Percentiles rank a stretch among this genome's conserved stretches.
Conservation (phyloP, 2,113 vertebrate genomes). For the Neodontobutis hainanensis region DNA sequence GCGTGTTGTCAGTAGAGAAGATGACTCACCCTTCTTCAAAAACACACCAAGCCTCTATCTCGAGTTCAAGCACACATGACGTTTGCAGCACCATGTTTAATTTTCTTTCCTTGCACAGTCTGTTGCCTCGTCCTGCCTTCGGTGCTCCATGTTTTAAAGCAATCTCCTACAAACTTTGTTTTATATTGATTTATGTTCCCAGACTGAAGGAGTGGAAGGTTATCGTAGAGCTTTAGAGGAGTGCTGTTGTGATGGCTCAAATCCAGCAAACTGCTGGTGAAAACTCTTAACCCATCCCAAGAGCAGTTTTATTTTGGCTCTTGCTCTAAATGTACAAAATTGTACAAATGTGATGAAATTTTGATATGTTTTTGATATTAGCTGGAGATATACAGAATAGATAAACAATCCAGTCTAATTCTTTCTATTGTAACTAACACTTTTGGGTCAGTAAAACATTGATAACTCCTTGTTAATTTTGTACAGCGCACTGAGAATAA, state of each 20-base stretch:
- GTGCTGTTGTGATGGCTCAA: constrained; percentile 10
- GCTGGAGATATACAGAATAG: too few relatives aligned
- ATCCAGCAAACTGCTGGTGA: neutral
- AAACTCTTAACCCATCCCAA: neutral
- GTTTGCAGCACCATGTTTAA: neutral
- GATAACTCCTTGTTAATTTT: too few relatives aligned
- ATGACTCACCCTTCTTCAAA: constrained; percentile 67
- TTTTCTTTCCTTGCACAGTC: neutral
- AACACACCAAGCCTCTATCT: constrained; percentile 40
- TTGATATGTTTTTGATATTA: neutral
- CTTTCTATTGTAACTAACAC: too few relatives aligned
- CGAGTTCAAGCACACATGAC: neutral
- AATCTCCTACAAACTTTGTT: constrained; percentile 36
- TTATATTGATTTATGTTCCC: constrained; percentile 46
- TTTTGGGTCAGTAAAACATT: too few relatives aligned
- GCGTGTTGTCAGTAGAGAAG: constrained; percentile 38
- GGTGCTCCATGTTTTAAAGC: constrained; percentile 28
- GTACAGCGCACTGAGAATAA: too few relatives aligned
- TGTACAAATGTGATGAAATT: neutral
- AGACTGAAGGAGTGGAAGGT: constrained; percentile 5
- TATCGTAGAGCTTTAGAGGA: constrained; percentile 4
- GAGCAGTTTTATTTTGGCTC: neutral
- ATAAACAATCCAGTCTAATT: too few relatives aligned
- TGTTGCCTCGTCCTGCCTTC: constrained; percentile 13
- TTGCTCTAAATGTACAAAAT: neutral